Evolutionary conservation across 2,888 invertebrate species (phyloP).

Genomic region (Nudaria mundana): DNA sequence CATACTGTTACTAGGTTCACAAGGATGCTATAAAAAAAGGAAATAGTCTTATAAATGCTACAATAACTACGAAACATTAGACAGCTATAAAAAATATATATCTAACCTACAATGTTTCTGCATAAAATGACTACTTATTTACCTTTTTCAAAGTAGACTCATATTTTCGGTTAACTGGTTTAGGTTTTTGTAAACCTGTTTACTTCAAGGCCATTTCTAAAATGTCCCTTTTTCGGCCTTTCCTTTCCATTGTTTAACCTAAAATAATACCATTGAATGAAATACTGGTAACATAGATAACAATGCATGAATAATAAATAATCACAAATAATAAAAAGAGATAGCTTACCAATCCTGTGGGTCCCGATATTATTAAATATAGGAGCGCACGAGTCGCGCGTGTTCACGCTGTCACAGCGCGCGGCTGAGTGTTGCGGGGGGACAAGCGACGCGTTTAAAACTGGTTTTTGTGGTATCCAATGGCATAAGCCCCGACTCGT

Average conservation of each 20-base stretch:
- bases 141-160: conserved; percentile 2
- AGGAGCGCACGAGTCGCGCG: background rate
- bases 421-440: too few species aligned
- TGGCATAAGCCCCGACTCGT: too few species aligned
- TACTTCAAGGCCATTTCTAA: conserved; percentile 3
- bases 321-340: conserved; percentile 1
- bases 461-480: too few species aligned
- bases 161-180: conserved; percentile 3
- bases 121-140: conserved; percentile 2
- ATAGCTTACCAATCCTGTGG: background rate
- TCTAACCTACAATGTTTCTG: conserved; percentile 1
- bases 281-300: conserved; percentile 1
- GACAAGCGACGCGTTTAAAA: too few species aligned
- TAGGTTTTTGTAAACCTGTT: conserved; percentile 4
- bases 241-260: conserved; percentile 3
- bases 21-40: conserved; percentile 1
- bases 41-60: background rate
- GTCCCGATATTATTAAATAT: background rate
- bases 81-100: background rate
- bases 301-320: too few species aligned
- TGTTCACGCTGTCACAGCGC: too few species aligned
- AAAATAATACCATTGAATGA: conserved; percentile 3
- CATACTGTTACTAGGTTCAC: conserved; percentile 1
- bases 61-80: background rate
- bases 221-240: conserved; percentile 2